Evolutionary conservation across 2,888 invertebrate genomes (phyloP), one percentile per base, ranked within the genome.

Genomic region (Ethmia dodecea): DNA sequence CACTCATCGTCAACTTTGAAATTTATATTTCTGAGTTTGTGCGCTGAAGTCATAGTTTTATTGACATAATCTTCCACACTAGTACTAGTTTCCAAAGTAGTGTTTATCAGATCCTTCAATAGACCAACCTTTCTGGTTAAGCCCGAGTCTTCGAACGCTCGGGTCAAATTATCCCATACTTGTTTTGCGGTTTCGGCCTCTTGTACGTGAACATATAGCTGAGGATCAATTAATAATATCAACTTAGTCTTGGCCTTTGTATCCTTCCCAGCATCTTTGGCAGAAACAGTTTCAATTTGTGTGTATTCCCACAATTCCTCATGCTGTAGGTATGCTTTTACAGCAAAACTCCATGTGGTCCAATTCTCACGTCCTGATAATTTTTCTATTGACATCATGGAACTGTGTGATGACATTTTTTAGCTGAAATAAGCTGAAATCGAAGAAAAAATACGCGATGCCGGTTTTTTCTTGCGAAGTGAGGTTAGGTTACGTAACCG

Each of bases 151-250:
- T 33, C 22, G 13, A 28, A 33, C 8, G 20, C 33, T 1, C 11
- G 28, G 12, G 10, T 8, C 3, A 35, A 9, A 3, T 35, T 35
- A 5, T 27, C 10, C 28, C 33, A 28, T 13, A 33, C 26, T 14
- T 34, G 14, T 22, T 28, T 22, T 6, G 33, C 20, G 10, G 28
- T 22, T 13, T n/a, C 2, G 5, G 58, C 61, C 0, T 38, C 46
- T 10, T 65, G 63, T 31, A 54, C 63, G n/a, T 34, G 20, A 1
- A 28, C 13, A 13, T 28, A 28, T 13, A 13, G 11, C n/a, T 16
- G n/a, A 4, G 28, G 28, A 10, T 28, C 28, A 15, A 28, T 10
- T 5, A 28, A 10, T 16, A 28, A 16, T 9, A 33, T 28, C 2
- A 33, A 5, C 13, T 20, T 28, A 4, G 18, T 13, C 8, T 18